Evolutionary conservation across 1,140 invertebrate species (phyloP).

Genomic region (Reticulitermes speratus): DNA sequence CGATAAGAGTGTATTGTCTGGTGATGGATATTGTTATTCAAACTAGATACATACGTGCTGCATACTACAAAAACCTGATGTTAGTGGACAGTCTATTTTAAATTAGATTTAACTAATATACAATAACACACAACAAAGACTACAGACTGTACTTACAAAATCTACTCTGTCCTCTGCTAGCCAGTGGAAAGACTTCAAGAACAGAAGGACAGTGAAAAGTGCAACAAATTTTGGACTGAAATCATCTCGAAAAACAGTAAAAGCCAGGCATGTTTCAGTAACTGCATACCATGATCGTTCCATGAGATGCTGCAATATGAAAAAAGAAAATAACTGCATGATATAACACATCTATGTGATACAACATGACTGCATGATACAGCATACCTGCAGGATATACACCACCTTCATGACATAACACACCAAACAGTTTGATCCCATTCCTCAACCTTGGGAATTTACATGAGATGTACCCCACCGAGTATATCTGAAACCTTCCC

Average conservation of each 20-base stretch:
- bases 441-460: too few species aligned
- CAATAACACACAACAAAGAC: neutral
- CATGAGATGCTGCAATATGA: slow-evolving; percentile 83
- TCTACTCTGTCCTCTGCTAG: slow-evolving; percentile 97
- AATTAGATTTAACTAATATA: too few species aligned
- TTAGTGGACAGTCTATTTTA: too few species aligned
- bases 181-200: slow-evolving; percentile 99
- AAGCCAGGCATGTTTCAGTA: slow-evolving; percentile 97
- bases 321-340: slow-evolving; percentile 30
- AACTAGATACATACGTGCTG: too few species aligned
- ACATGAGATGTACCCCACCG: too few species aligned
- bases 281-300: slow-evolving; percentile 99
- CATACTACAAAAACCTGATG: too few species aligned
- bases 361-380: too few species aligned
- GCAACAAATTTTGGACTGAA: slow-evolving; percentile 99
- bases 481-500: too few species aligned
- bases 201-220: slow-evolving; percentile 93
- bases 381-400: too few species aligned
- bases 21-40: too few species aligned
- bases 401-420: too few species aligned
- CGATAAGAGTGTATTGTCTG: too few species aligned
- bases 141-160: slow-evolving; percentile 74
- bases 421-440: neutral
- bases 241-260: slow-evolving; percentile 99
- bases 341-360: neutral